These are phyloP conservation scores for Holacanthella duospinosa DNA, from an alignment of 2,888 invertebrate genomes.

Conservation along the genomic window DNA sequence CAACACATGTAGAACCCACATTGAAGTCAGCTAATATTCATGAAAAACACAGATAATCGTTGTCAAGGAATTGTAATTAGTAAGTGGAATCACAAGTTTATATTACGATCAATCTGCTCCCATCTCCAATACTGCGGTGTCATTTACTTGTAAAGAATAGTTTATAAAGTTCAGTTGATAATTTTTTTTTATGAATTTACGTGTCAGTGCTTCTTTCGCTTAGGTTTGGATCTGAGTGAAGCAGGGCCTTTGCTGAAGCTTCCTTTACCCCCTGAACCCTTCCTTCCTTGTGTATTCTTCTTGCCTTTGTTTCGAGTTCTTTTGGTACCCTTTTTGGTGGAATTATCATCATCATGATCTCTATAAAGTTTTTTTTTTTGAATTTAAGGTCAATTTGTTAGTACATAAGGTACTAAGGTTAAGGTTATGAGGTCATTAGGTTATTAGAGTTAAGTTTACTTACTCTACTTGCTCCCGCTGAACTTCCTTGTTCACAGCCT, in stretches of 20 bases:
- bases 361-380: neutral
- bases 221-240: slow-evolving; percentile 26
- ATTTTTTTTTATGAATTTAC: neutral
- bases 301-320: slow-evolving; percentile 4
- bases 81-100: no score
- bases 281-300: slow-evolving; percentile 25
- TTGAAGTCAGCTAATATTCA: neutral
- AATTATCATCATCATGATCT: neutral
- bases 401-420: no score
- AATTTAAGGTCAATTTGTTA: no score
- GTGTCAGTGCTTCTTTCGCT: slow-evolving; percentile 16
- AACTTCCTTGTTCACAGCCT: neutral
- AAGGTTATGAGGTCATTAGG: no score
- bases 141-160: neutral
- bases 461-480: slow-evolving; percentile 9
- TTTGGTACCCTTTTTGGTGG: neutral
- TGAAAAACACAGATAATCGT: neutral
- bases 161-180: neutral
- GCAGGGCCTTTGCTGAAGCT: slow-evolving; percentile 31
- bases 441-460: neutral
- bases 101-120: no score
- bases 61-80: no score
- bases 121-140: neutral
- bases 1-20: no score
- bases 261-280: slow-evolving; percentile 26